Conservation (phyloP, 2,797 vertebrate genomes). For the Pseudopleuronectes americanus region DNA sequence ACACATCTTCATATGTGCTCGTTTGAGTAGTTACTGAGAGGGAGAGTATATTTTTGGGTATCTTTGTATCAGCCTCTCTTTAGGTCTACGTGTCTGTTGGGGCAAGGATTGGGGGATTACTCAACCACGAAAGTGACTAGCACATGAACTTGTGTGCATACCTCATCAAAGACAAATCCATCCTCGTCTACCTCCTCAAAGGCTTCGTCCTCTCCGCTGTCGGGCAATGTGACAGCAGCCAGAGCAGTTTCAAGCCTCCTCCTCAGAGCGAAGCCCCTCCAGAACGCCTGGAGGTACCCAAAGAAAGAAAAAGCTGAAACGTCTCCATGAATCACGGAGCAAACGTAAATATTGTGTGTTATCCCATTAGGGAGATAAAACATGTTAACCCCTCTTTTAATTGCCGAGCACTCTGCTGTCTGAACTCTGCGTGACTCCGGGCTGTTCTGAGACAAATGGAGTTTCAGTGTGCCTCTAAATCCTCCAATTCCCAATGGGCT, state of each 20-base stretch:
- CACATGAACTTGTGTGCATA: conserved; percentile 66
- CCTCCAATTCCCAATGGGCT: conserved; percentile 86
- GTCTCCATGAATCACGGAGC: conserved; percentile 85
- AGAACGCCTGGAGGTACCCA: conserved; percentile 89
- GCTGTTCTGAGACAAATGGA: conserved; percentile 94
- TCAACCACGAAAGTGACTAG: conserved; percentile 28
- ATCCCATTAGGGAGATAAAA: conserved; percentile 98
- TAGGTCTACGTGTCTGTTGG: background rate
- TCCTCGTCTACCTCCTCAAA: conserved; percentile 91
- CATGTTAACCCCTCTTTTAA: conserved; percentile 90
- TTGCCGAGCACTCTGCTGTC: conserved; percentile 92
- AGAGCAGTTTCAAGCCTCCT: conserved; percentile 89
- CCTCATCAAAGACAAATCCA: conserved; percentile 90
- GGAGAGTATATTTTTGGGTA: background rate
- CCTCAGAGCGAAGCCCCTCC: conserved; percentile 90
- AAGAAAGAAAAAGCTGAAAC: conserved; percentile 43
- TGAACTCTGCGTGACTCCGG: conserved; percentile 97
- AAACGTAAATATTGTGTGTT: conserved; percentile 91
- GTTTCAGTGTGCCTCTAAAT: conserved; percentile 90
- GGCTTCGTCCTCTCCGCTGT: conserved; percentile 84
- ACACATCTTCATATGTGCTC: background rate
- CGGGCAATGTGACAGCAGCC: conserved; percentile 74
- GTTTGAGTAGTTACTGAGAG: background rate
- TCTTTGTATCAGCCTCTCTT: background rate
- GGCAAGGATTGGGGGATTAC: background rate